phyloP scores from a whole-genome alignment of 2,797 vertebrate species.

The Pitangus sulphuratus region DNA sequence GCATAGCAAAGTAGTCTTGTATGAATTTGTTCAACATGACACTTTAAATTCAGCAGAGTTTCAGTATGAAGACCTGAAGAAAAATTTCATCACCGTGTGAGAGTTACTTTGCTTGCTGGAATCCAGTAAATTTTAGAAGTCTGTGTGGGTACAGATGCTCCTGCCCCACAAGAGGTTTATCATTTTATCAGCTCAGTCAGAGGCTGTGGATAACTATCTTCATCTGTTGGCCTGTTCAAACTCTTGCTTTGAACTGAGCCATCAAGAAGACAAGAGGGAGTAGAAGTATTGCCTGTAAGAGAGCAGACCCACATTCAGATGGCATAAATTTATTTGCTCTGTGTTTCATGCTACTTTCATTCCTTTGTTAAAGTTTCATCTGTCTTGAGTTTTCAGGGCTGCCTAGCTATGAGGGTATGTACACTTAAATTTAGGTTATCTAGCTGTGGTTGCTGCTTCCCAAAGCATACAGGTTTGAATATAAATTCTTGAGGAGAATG shows the following conservation, averaged over 20 bases:
- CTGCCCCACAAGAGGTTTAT: not conserved
- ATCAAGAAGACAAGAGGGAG: not conserved
- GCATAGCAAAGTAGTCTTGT: not conserved
- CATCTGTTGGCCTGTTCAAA: not conserved
- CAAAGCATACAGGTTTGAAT: not conserved
- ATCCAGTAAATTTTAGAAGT: not conserved
- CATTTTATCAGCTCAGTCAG: not conserved
- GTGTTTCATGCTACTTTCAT: not conserved
- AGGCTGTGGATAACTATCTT: not conserved
- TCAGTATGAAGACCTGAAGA: not conserved
- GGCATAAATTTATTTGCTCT: not conserved
- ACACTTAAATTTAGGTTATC: not conserved
- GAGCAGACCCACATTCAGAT: not conserved
- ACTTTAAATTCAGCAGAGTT: not conserved
- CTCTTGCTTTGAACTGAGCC: not conserved
- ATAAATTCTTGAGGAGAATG: not conserved
- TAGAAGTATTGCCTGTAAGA: not conserved
- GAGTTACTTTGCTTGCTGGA: not conserved
- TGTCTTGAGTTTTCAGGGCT: not conserved
- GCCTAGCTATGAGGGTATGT: not conserved
- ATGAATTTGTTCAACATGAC: not conserved
- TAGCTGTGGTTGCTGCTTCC: not conserved
- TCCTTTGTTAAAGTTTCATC: not conserved
- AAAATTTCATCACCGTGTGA: not conserved
- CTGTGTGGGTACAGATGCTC: not conserved